Evolutionary conservation across 2,113 vertebrate genomes (phyloP).

Genomic region (Elgaria multicarinata): DNA sequence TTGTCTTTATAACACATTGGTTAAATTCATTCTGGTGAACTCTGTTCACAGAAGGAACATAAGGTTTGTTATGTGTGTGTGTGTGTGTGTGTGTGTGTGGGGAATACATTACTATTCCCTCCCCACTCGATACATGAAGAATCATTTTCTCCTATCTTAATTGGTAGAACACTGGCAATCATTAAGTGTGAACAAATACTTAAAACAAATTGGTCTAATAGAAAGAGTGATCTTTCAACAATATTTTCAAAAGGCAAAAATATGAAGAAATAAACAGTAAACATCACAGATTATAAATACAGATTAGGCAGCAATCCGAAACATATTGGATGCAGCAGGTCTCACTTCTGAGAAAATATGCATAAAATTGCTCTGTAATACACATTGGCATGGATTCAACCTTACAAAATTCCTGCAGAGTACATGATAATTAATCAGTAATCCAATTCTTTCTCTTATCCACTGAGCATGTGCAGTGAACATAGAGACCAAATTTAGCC

Average conservation of each 20-base stretch:
- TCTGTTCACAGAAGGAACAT: too few species aligned
- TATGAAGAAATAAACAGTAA: neutral
- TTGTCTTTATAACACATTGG: neutral
- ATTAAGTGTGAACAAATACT: constrained; percentile 16
- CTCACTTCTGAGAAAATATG: neutral
- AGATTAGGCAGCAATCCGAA: neutral
- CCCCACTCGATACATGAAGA: neutral
- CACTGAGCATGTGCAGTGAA: neutral
- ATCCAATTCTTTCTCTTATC: neutral
- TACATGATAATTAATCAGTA: neutral
- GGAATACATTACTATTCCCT: neutral
- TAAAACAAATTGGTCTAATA: neutral
- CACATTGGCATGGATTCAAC: neutral
- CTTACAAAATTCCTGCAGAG: neutral
- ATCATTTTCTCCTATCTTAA: neutral
- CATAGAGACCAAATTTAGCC: neutral
- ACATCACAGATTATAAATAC: neutral
- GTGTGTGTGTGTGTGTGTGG: too few species aligned
- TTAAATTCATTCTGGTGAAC: neutral
- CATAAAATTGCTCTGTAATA: neutral
- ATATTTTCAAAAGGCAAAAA: neutral
- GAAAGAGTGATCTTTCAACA: neutral
- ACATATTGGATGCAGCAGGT: neutral
- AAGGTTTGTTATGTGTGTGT: too few species aligned
- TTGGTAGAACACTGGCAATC: neutral